These are phyloP conservation scores for Carduelis carduelis DNA, from an alignment of 2,797 vertebrate species.

Conservation along the genomic window DNA sequence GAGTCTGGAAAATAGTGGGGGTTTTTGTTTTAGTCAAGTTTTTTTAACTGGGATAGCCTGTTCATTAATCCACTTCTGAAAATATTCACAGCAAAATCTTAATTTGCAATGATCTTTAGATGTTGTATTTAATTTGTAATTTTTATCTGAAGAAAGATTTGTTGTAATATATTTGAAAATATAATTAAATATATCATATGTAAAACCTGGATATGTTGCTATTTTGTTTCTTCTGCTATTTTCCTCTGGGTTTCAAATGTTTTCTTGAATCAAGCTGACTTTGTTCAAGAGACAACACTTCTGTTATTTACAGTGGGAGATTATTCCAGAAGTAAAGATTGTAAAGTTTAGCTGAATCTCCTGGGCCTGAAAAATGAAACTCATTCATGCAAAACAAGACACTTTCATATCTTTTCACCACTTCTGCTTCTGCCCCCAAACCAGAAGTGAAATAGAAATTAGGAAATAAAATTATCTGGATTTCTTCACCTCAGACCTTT, in stretches of 20 bases:
- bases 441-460: constrained; percentile 31
- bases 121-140: constrained; percentile 32
- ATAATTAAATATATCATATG: constrained; percentile 12
- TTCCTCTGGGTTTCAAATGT: background rate
- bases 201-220: background rate
- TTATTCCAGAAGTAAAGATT: background rate
- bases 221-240: background rate
- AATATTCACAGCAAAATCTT: background rate
- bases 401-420: constrained; percentile 1
- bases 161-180: constrained; percentile 35
- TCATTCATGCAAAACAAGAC: background rate
- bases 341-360: background rate
- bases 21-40: background rate
- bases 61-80: constrained; percentile 13
- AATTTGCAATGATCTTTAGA: constrained; percentile 31
- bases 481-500: constrained; percentile 19
- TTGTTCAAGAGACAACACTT: background rate
- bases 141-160: constrained; percentile 51
- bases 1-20: background rate
- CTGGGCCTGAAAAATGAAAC: background rate
- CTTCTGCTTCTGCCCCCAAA: constrained; percentile 27
- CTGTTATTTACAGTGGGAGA: background rate
- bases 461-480: background rate
- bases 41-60: background rate
- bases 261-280: background rate